Conservation (phyloP, 2,888 invertebrate species). For the Geotrupes spiniger region DNA sequence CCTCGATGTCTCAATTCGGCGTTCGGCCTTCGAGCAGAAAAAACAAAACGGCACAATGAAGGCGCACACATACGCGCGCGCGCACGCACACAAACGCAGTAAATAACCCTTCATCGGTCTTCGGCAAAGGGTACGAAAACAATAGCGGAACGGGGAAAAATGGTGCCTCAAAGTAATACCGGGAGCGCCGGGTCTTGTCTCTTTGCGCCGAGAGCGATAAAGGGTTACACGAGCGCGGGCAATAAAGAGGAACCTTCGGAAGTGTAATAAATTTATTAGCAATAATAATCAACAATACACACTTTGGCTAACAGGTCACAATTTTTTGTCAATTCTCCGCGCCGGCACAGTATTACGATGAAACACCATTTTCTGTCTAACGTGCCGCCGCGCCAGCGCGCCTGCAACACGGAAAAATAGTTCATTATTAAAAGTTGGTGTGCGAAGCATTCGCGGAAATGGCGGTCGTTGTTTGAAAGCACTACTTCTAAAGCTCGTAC, state of each 20-base stretch:
- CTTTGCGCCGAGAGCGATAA: conserved; percentile 31
- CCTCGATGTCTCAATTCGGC: neutral
- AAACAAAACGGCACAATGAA: conserved; percentile 6
- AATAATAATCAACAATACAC: conserved; percentile 18
- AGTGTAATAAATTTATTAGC: conserved; percentile 13
- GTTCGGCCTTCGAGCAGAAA: conserved; percentile 4
- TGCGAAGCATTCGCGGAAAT: no score
- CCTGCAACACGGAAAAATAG: conserved; percentile 32
- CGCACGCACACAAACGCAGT: conserved; percentile 12
- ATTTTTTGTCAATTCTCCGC: conserved; percentile 15
- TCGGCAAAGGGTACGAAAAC: conserved; percentile 19
- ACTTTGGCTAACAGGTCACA: conserved; percentile 7
- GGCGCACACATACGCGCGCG: neutral
- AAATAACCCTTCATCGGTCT: conserved; percentile 28
- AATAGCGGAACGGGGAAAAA: conserved; percentile 22
- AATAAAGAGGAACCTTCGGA: conserved; percentile 9
- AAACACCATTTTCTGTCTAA: conserved; percentile 37
- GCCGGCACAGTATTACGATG: conserved; percentile 27
- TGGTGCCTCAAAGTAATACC: conserved; percentile 36
- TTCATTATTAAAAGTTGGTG: neutral
- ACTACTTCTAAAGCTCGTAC: no score
- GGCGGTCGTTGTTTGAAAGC: no score
- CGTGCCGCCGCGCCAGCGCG: conserved; percentile 42
- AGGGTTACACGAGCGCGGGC: conserved; percentile 29
- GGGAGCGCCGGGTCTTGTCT: conserved; percentile 14